Conservation (phyloP, 2,113 vertebrate genomes). For the Pseudorasbora parva region DNA sequence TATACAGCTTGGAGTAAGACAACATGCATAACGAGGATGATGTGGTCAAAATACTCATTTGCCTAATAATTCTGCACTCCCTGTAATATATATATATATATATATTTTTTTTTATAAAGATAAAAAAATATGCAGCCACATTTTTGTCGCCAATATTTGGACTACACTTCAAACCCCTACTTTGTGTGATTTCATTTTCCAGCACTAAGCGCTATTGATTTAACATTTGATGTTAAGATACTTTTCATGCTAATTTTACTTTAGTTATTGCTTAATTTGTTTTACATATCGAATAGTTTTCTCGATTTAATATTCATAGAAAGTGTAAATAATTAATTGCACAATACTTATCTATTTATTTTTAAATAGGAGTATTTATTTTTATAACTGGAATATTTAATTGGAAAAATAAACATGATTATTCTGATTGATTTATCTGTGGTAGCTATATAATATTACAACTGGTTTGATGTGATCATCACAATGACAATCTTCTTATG, state of each 20-base stretch:
- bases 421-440: neutral
- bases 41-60: no score
- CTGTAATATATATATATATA: no score
- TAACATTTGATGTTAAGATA: neutral
- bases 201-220: neutral
- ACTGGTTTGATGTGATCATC: neutral
- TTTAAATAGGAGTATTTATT: no score
- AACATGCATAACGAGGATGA: no score
- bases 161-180: neutral
- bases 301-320: neutral
- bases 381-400: neutral
- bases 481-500: neutral
- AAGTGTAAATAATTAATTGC: neutral
- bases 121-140: neutral
- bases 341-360: neutral
- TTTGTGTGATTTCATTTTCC: neutral
- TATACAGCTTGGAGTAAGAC: no score
- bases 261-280: no score
- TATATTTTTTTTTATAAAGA: no score
- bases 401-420: neutral
- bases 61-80: no score
- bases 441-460: neutral
- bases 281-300: neutral
- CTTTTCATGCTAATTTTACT: no score
- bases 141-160: neutral